Conservation (phyloP, 2,113 vertebrate genomes). For the Galbula dea region DNA sequence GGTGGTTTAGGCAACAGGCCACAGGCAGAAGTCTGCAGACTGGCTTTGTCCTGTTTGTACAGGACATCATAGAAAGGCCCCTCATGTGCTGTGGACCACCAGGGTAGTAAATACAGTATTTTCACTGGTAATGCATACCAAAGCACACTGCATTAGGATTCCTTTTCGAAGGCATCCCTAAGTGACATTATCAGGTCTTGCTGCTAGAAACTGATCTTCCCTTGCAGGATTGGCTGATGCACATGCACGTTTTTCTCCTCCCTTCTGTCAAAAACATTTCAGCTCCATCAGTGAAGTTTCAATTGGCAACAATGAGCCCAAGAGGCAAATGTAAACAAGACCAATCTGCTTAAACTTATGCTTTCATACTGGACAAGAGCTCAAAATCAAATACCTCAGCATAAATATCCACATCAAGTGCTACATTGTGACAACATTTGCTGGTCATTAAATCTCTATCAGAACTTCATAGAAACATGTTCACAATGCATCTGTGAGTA, state of each 20-base stretch:
- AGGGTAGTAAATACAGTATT: neutral
- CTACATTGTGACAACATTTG: neutral
- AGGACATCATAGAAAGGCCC: neutral
- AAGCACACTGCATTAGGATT: neutral
- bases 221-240: neutral
- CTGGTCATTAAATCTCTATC: neutral
- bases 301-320: neutral
- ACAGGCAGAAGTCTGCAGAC: neutral
- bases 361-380: neutral
- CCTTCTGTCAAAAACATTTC: neutral
- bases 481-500: neutral
- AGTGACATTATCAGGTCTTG: neutral
- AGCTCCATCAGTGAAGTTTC: neutral
- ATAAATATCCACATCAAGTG: neutral
- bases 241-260: neutral
- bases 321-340: neutral
- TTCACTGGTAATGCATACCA: neutral
- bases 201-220: neutral
- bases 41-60: neutral
- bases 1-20: neutral
- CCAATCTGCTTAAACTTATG: neutral
- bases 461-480: neutral
- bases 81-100: neutral
- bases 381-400: neutral
- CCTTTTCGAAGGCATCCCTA: neutral